Conservation (phyloP, 2,888 invertebrate genomes). For the Campaea margaritaria region DNA sequence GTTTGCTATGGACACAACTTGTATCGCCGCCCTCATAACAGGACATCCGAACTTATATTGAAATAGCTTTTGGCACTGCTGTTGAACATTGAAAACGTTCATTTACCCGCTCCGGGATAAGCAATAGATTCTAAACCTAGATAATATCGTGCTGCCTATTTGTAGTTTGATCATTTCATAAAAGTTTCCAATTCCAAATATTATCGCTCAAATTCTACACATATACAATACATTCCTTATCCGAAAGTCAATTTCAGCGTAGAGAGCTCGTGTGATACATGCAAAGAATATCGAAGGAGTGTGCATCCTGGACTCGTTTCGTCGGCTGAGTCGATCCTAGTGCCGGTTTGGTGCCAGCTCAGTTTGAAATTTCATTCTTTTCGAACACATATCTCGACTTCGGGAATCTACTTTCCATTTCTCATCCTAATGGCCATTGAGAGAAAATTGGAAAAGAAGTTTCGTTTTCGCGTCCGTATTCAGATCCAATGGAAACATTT, state of each 20-base stretch:
- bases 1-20: slow-evolving; percentile 66
- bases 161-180: slow-evolving; percentile 4
- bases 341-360: slow-evolving; percentile 65
- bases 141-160: background rate
- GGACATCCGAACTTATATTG: slow-evolving; percentile 51
- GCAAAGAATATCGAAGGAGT: slow-evolving; percentile 58
- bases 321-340: slow-evolving; percentile 50
- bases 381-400: slow-evolving; percentile 81
- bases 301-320: slow-evolving; percentile 63
- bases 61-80: slow-evolving; percentile 47
- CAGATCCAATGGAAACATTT: slow-evolving; percentile 62
- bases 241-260: slow-evolving; percentile 34
- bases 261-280: slow-evolving; percentile 50
- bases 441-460: slow-evolving; percentile 84
- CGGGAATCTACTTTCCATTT: slow-evolving; percentile 84
- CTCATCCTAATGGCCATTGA: slow-evolving; percentile 85
- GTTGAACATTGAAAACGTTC: slow-evolving; percentile 28
- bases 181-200: slow-evolving; percentile 24
- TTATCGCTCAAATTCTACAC: slow-evolving; percentile 29
- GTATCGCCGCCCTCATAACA: slow-evolving; percentile 48
- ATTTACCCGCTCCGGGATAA: slow-evolving; percentile 12
- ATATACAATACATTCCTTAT: slow-evolving; percentile 17
- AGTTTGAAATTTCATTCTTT: slow-evolving; percentile 82
- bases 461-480: slow-evolving; percentile 73
- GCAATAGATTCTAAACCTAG: slow-evolving; percentile 9